These are phyloP conservation scores for Achroia grisella DNA, from an alignment of 1,140 invertebrate genomes.

Conservation along the genomic window DNA sequence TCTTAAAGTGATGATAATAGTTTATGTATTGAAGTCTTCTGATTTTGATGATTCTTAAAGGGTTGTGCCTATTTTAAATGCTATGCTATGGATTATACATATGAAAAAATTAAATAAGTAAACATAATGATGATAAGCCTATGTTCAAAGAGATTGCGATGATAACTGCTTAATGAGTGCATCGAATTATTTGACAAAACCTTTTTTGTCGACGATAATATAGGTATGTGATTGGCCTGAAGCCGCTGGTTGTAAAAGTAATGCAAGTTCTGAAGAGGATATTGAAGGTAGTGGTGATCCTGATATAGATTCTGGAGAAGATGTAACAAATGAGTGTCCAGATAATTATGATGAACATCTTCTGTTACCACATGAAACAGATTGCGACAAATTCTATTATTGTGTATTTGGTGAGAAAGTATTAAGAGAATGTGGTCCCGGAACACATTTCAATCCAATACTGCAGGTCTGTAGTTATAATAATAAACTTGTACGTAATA, in stretches of 20 bases:
- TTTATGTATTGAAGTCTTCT: no score
- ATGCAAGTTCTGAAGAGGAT: background rate
- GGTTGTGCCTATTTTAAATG: no score
- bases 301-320: background rate
- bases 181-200: no score
- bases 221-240: constrained; percentile 34
- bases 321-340: constrained; percentile 14
- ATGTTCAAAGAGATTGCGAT: no score
- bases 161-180: no score
- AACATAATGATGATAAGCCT: no score
- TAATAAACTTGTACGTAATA: no score
- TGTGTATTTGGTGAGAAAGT: constrained; percentile 14
- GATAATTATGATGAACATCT: constrained; percentile 10
- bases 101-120: no score
- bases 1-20: no score
- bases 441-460: constrained; percentile 6
- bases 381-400: constrained; percentile 18
- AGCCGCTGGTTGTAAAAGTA: constrained; percentile 5
- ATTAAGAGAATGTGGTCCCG: constrained; percentile 7
- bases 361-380: constrained; percentile 9
- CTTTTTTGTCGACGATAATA: background rate
- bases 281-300: constrained; percentile 1
- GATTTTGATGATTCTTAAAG: no score
- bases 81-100: no score
- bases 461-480: background rate